Percentiles rank a stretch among this genome's conserved stretches.
Conservation (phyloP, 2,113 vertebrate species). For the Limanda limanda region DNA sequence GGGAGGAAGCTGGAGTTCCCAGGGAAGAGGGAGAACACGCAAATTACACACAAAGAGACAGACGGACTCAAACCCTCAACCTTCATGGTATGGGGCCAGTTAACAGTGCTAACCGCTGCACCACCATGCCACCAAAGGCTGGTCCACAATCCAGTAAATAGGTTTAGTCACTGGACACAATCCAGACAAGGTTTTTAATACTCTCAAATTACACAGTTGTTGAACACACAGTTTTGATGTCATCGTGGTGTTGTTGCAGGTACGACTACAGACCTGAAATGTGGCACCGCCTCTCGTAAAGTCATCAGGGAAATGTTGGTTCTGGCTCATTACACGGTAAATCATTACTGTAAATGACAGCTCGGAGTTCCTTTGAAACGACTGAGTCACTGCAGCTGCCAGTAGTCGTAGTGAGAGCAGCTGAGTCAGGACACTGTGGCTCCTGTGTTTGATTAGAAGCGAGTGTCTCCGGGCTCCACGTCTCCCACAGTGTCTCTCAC, state of each 20-base stretch:
- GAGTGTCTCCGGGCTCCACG: slow-evolving; percentile 45
- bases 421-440: slow-evolving; percentile 65
- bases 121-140: neutral
- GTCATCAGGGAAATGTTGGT: slow-evolving; percentile 2
- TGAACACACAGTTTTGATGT: neutral
- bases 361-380: slow-evolving; percentile 53
- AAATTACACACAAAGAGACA: too few relatives aligned
- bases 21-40: too few relatives aligned
- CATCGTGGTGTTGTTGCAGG: neutral
- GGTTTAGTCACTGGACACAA: neutral
- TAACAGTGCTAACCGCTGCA: neutral
- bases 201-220: neutral
- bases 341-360: slow-evolving; percentile 55
- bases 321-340: slow-evolving; percentile 31
- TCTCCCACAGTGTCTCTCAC: slow-evolving; percentile 70
- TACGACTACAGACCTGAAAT: slow-evolving; percentile 24
- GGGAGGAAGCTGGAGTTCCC: too few relatives aligned
- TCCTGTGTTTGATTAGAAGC: slow-evolving; percentile 68
- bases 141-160: neutral
- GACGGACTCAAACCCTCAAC: too few relatives aligned
- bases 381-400: slow-evolving; percentile 65
- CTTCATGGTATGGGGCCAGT: too few relatives aligned
- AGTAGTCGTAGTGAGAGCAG: slow-evolving; percentile 57
- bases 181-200: neutral
- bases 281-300: slow-evolving; percentile 22